Evolutionary conservation across 2,113 vertebrate species (phyloP), one percentile per base, ranked within the genome.

Genomic region (Centropristis striata): DNA sequence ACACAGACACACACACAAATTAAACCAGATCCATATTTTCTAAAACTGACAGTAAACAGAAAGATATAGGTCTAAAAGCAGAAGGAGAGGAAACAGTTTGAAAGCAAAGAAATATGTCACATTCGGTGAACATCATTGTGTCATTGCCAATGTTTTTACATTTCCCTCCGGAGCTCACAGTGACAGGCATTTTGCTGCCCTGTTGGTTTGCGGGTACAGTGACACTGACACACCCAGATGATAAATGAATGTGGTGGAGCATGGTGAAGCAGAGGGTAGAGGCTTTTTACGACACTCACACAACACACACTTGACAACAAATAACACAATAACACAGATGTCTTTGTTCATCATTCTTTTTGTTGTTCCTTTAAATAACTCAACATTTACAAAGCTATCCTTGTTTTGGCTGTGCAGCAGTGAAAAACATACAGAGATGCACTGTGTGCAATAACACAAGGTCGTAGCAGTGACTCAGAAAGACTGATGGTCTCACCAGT

Each of bases 401-500:
- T 21, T 27, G 8, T 51, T 44, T 15, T 12, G 12, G 1, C n/a
- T 46, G n/a, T 59, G 20, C 42, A 7, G 54, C 25, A 28, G n/a
- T 57, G 41, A 36, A 13, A 28, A 50, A 63, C 8, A 51, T 5
- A 41, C 1, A 71, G 28, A 39, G 21, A 27, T 2, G 18, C 18
- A 20, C 54, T 59, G 1, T 20, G 3, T 36, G 46, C 9, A 42
- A 16, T 32, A 59, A 20, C 8, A 36, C 1, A 25, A 21, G 18
- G 49, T 9, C 16, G 9, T 4, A 58, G 25, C 2, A 72, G 20
- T 13, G 58, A 15, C 23, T 71, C 11, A 63, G 21, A 54, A 46
- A 55, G 37, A 46, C n/a, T 16, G 2, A 57, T 0, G 9, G n/a
- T 95, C 96, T 96, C 87, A 99, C 98, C 97, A 99, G 81, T 0